Evolutionary conservation across 2,888 invertebrate genomes (phyloP).

Genomic region (Auanema freiburgensis): DNA sequence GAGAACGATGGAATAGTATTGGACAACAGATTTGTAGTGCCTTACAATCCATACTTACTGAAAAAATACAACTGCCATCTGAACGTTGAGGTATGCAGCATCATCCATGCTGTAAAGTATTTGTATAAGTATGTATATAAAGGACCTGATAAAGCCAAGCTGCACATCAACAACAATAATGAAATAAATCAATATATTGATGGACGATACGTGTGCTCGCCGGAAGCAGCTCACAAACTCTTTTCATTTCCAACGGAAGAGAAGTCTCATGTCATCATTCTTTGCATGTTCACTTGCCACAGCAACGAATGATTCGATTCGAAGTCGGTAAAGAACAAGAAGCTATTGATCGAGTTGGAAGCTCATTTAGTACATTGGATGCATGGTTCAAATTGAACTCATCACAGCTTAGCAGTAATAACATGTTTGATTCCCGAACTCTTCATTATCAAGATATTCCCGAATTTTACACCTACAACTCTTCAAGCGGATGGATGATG

Average conservation of each 20-base stretch:
- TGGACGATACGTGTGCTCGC: slow-evolving; percentile 31
- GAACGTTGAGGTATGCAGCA: slow-evolving; percentile 57
- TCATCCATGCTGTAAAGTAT: slow-evolving; percentile 39
- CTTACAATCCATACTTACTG: slow-evolving; percentile 58
- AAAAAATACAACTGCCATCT: slow-evolving; percentile 41
- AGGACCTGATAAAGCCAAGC: slow-evolving; percentile 39
- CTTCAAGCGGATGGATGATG: neutral
- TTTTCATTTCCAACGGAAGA: slow-evolving; percentile 28
- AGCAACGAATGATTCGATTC: too few species aligned
- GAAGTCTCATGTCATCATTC: slow-evolving; percentile 21
- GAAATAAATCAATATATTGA: slow-evolving; percentile 27
- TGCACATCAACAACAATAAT: slow-evolving; percentile 10
- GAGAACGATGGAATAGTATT: neutral
- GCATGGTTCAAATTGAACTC: too few species aligned
- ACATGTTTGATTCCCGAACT: slow-evolving; percentile 1
- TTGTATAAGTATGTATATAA: slow-evolving; percentile 46
- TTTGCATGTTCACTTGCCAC: too few species aligned
- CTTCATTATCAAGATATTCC: slow-evolving; percentile 2
- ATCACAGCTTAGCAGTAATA: too few species aligned
- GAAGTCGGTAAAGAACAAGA: too few species aligned
- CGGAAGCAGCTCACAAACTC: slow-evolving; percentile 27
- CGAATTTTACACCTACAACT: neutral
- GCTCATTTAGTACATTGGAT: too few species aligned
- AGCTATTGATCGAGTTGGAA: too few species aligned
- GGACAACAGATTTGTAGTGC: slow-evolving; percentile 64